Base-by-base conservation (phyloP, 2,888 invertebrate genomes). In the Lacanobia oleracea region DNA sequence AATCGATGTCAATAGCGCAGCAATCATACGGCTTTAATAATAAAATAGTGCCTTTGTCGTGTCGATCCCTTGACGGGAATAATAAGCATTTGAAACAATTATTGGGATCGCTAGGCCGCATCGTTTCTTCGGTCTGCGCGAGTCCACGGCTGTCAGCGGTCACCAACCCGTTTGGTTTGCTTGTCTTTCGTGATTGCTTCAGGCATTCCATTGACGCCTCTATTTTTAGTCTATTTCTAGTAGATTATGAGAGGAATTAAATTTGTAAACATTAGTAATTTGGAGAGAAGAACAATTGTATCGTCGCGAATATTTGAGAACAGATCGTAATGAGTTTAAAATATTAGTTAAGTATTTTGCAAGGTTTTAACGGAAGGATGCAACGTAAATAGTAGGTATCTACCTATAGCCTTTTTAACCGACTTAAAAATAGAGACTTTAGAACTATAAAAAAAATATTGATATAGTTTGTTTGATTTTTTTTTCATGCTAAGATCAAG, bases 161-260 rank as follows among this genome's bases (percentile, higher is more conserved):
- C 74, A 75, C 71, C 50, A 61, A 75, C 78, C 74, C 48, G 72
- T 73, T 73, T 75, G n/a, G 16, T 74, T 56, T 48, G 37, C 48
- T 66, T 75, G 45, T 56, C 48, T 45, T 54, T 59, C 57, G 51
- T 67, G 50, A 51, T 67, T 21, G 51, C 70, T 70, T 37, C 27
- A 53, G 40, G 53, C 70, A 48, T 74, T 74, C 48, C 48, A 59
- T 45, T 37, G 69, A 59, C 40, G 40, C 40, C 40, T 69, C 40
- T 60, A 77, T 37, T 59, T 73, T 48, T 76, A 56, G 33, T 74
- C 9, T 64, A 64, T 57, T 57, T 37, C 23, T n/a, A 56, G 27
- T 33, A 56, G 16, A 72, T 72, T 33, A 43, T 21, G 7, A 27
- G 14, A 14, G 18, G 43, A 53, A 59, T 68, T 40, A 68, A 40